phyloP scores from a whole-genome alignment of 2,113 vertebrate genomes.

The Sorex fumeus region DNA sequence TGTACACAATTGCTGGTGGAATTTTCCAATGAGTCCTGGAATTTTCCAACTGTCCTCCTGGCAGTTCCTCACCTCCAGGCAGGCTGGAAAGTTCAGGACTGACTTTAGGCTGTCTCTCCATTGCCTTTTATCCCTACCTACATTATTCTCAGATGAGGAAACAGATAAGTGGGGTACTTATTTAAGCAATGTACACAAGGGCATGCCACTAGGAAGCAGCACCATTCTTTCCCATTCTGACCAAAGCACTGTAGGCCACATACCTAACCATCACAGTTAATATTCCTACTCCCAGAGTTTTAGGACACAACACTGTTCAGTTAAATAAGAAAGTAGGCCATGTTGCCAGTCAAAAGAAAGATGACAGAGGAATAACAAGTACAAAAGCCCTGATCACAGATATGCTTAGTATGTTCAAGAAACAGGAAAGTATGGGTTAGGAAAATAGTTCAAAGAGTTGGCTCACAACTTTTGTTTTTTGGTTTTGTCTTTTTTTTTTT shows the following conservation, averaged over 20 bases:
- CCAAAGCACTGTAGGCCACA: neutral
- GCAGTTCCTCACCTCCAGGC: too few species aligned
- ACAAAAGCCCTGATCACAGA: neutral
- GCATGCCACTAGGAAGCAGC: neutral
- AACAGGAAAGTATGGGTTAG: neutral
- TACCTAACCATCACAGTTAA: neutral
- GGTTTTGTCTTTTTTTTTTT: too few species aligned
- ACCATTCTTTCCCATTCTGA: neutral
- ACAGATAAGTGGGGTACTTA: neutral
- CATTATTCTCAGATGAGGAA: neutral
- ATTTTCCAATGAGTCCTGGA: too few species aligned
- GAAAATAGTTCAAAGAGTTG: too few species aligned
- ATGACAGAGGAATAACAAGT: neutral
- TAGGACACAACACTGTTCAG: slow-evolving; percentile 10
- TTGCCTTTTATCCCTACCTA: neutral
- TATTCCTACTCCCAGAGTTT: neutral
- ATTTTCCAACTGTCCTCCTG: too few species aligned
- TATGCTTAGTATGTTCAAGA: neutral
- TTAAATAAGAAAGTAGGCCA: neutral
- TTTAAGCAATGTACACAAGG: neutral
- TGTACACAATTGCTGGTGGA: too few species aligned
- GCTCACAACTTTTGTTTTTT: too few species aligned
- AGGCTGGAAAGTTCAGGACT: too few species aligned
- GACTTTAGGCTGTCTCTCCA: too few species aligned
- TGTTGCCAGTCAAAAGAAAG: neutral